These are phyloP conservation scores for Grus americana DNA, from an alignment of 2,113 vertebrate species.

Conservation along the genomic window DNA sequence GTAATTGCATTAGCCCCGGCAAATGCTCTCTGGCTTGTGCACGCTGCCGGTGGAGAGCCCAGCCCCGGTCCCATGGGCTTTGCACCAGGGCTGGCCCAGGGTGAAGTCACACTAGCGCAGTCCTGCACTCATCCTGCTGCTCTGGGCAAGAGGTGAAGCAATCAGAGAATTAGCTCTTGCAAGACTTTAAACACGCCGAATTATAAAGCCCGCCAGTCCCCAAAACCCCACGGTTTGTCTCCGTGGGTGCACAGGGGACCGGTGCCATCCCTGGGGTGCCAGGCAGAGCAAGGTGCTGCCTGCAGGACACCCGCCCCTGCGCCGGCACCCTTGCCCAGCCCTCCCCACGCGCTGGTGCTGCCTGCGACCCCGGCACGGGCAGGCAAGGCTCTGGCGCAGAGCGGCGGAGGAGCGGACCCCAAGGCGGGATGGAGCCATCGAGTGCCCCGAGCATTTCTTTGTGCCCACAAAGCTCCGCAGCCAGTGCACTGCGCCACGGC, in stretches of 20 bases:
- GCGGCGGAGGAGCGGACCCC: background rate
- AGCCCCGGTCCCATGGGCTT: background rate
- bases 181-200: background rate
- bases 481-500: too few relatives aligned
- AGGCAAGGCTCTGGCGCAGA: background rate
- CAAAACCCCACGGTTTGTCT: background rate
- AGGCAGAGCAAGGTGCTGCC: background rate
- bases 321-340: background rate
- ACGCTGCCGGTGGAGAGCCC: accelerated
- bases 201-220: background rate
- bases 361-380: accelerated
- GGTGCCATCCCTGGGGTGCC: background rate
- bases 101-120: background rate
- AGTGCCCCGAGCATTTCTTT: accelerated
- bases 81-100: accelerated
- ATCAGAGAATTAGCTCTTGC: background rate
- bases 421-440: accelerated
- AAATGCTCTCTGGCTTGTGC: accelerated
- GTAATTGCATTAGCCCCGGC: background rate
- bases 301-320: background rate
- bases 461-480: background rate
- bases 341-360: background rate
- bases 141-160: background rate
- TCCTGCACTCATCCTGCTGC: background rate
- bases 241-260: accelerated